Conservation (phyloP, 2,888 invertebrate species). For the Amphipoea oculea region DNA sequence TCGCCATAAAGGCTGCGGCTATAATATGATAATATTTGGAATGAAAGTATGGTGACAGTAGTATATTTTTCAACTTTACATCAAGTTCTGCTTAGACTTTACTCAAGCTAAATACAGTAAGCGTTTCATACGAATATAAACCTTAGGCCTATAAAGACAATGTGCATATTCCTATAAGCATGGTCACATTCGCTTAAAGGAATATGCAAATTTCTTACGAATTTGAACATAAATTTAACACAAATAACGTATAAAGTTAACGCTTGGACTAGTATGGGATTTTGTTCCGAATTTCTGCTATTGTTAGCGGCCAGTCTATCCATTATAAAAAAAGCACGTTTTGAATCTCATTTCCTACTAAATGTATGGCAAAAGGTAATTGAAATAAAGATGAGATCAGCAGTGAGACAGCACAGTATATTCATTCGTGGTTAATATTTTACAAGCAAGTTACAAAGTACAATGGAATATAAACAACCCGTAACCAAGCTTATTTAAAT, state of each 20-base stretch:
- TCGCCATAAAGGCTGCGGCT: not conserved
- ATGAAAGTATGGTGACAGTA: not conserved
- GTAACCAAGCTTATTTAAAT: no score
- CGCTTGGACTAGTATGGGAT: no score
- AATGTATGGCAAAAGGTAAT: no score
- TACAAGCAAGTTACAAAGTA: no score
- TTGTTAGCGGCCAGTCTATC: not conserved
- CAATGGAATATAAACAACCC: no score
- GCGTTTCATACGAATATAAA: not conserved
- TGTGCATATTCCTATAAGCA: not conserved
- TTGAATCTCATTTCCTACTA: not conserved
- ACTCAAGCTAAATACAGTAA: not conserved
- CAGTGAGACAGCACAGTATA: no score
- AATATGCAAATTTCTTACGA: not conserved
- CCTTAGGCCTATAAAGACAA: not conserved
- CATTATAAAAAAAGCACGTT: not conserved
- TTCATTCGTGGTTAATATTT: no score
- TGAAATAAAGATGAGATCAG: no score
- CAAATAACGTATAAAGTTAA: not conserved
- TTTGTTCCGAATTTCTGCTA: not conserved
- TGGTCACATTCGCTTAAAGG: not conserved
- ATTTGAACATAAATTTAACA: not conserved
- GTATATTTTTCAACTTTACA: constrained; percentile 3
- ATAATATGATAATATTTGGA: not conserved
- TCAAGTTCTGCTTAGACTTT: not conserved